Evolutionary conservation across 2,797 vertebrate species (phyloP), one percentile per base, ranked within the genome.

Genomic region (Xenops minutus): DNA sequence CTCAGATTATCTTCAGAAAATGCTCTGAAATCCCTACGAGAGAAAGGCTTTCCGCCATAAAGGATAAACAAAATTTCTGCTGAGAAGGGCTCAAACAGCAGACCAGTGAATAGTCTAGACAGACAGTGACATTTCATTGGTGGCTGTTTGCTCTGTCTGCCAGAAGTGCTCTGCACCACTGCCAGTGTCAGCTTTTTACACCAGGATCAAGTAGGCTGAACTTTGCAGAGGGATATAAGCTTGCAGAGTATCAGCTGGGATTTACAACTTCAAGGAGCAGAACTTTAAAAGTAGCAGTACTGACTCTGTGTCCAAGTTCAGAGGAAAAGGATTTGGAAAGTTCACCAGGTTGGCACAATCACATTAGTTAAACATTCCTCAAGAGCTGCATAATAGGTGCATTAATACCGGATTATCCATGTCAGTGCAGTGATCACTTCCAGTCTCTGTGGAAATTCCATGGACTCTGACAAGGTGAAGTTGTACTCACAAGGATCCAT

Each of bases 161-260:
- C 48, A 63, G 36, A 34, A 75, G 78, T 71, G 36, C 43, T 91
- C 72, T 89, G 51, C 62, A 66, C 37, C 29, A 63, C 48, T 62
- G 44, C 34, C 29, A 62, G 26, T 73, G 68, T 91, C 41, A 85
- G 80, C 39, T 92, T 61, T 94, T 95, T 91, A 71, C 62, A 52
- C 41, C 51, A 64, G 62, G 81, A 81, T 94, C 88, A 83, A 93
- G n/a, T 36, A 94, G 74, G 36, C 62, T 93, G 74, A 87, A 88
- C 7, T 74, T 94, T 87, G 55, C 85, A 85, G 81, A 22, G 39
- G 68, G 41, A 39, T 56, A 43, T 9, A 67, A 95, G 43, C 22
- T 94, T 75, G 39, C 52, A 67, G 64, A 94, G 13, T 66, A 43
- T 85, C 85, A 85, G 22, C 48, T 83, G 74, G 85, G 73, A 96